Percentiles rank a stretch among this genome's conserved stretches.
These are phyloP conservation scores for Andricus quercusramuli DNA, from an alignment of 2,888 invertebrate species.

Conservation along the genomic window DNA sequence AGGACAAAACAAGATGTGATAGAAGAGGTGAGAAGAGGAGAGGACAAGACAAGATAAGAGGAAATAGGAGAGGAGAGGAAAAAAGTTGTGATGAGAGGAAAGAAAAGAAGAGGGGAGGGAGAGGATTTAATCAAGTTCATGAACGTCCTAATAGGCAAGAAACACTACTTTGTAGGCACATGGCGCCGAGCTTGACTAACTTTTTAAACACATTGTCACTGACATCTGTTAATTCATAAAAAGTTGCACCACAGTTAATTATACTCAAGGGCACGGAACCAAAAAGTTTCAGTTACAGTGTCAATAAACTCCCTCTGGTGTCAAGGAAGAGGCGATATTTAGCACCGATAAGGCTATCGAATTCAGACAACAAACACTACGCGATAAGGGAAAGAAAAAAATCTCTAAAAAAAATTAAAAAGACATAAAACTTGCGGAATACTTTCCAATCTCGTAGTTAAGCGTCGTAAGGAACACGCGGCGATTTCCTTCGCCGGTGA, in stretches of 20 bases:
- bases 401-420: slow-evolving; percentile 44
- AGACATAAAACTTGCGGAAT: slow-evolving; percentile 46
- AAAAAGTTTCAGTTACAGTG: slow-evolving; percentile 63
- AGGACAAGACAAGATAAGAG: no score
- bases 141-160: no score
- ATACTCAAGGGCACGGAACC: not conserved
- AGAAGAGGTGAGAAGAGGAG: no score
- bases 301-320: slow-evolving; percentile 62
- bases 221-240: not conserved
- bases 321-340: slow-evolving; percentile 54
- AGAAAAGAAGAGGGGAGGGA: no score
- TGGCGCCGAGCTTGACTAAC: no score
- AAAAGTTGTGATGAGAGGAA: no score
- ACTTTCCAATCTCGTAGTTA: slow-evolving; percentile 55
- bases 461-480: slow-evolving; percentile 55
- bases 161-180: no score
- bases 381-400: slow-evolving; percentile 54
- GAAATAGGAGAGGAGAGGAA: no score
- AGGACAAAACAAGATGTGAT: no score
- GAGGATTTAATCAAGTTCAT: no score
- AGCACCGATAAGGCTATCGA: slow-evolving; percentile 63
- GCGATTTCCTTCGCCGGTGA: slow-evolving; percentile 56
- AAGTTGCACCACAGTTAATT: not conserved
- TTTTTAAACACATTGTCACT: no score
- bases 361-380: slow-evolving; percentile 56